These are phyloP conservation scores for Heliconius aoede DNA, from an alignment of 2,888 invertebrate genomes.

Conservation along the genomic window DNA sequence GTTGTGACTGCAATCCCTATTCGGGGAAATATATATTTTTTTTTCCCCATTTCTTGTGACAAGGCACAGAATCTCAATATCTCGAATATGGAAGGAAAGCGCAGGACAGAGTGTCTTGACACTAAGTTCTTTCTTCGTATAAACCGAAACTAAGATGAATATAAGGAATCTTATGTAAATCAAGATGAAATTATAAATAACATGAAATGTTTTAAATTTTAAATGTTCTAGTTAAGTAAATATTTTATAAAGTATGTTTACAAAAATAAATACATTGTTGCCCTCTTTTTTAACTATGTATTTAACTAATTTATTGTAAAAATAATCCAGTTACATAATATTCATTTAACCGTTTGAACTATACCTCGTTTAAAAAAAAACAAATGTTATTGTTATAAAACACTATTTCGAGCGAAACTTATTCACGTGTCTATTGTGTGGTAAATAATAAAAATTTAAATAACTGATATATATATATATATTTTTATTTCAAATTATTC, in stretches of 20 bases:
- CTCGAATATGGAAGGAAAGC: too few relatives aligned
- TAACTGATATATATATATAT: too few relatives aligned
- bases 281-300: neutral
- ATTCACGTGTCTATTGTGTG: conserved; percentile 5
- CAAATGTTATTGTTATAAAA: neutral
- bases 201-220: neutral
- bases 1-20: too few relatives aligned
- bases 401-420: neutral
- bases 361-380: neutral
- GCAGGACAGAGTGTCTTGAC: too few relatives aligned
- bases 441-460: neutral
- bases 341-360: neutral
- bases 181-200: neutral
- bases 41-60: too few relatives aligned
- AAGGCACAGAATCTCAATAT: too few relatives aligned
- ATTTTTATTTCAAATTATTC: neutral
- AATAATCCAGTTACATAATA: neutral
- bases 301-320: neutral
- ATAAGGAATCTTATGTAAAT: neutral
- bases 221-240: neutral
- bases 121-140: too few relatives aligned
- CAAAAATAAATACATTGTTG: neutral
- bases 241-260: too few relatives aligned
- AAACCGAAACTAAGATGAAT: too few relatives aligned
- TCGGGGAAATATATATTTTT: too few relatives aligned